Base-by-base conservation (phyloP, 2,888 invertebrate genomes). In the Oxystoma pomonae region DNA sequence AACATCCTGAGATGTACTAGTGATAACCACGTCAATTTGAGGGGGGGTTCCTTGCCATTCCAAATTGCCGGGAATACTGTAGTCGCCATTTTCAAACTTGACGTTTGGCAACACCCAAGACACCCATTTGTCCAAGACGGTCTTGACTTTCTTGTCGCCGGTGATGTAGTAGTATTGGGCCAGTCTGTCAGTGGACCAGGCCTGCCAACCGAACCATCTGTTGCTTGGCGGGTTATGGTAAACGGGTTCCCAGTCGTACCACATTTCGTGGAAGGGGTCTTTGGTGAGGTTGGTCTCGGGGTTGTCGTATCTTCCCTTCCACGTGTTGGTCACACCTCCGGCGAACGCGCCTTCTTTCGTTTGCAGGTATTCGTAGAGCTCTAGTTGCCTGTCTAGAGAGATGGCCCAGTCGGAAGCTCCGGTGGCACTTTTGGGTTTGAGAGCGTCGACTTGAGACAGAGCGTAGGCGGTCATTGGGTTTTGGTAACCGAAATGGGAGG, bases 201-300 rank as follows among this genome's bases (percentile, higher is more conserved):
- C 60, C 63, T 71, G 72, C 72, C 71, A 71, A 62, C 72, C 72
- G 61, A 60, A 72, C 71, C 72, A 72, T 67, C 69, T 70, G 69
- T 72, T 72, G 51, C 71, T 71, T 61, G 72, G 72, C 1, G 72
- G 72, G 61, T 72, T 70, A 56, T 72, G 72, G 62, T 72, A 72
- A 7, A 71, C 71, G 18, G 72, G 72, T 63, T 72, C 72, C 72
- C 72, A 72, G 56, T 72, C 72, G 67, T 72, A 71, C 65, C 66
- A 71, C 71, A 71, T 68, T 56, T 71, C 72, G 60, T 72, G 69
- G 67, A 72, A 72, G 19, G 68, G 67, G 55, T 70, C 68, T 9
- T 55, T 18, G 35, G 67, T 67, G 7, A 72, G 52, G 16, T 70
- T 66, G 12, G 52, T 17, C 16, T 60, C 52, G 1, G 72, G 71